Base-by-base conservation (phyloP, 2,888 invertebrate genomes). In the Calameuta filiformis region DNA sequence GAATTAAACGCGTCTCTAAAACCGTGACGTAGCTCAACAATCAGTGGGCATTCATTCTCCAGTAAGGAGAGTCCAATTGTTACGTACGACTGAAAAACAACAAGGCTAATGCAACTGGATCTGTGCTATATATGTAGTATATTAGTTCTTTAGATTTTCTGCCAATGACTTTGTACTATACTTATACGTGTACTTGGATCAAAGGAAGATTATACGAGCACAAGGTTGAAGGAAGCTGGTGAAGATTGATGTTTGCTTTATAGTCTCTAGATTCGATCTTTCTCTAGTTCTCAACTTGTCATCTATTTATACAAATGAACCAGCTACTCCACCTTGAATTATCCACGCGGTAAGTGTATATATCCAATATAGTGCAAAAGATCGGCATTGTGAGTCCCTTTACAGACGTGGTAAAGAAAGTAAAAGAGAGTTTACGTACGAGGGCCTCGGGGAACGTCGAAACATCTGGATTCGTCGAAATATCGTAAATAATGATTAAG, bases 21-120 rank as follows among this genome's bases (percentile, higher is more conserved):
- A 78, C 75, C 78, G 77, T 79, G 76, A 81, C 76, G 69, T 75
- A 73, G 74, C 30, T 37, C 73, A 77, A 83, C 81, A 83, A 83
- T 84, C 80, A 83, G 76, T 80, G 79, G 73, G 71, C 76, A 76
- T 78, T 78, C 78, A 76, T 75, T 68, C 74, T 11, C 31, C 33
- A 31, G 31, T 71, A 34, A 71, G 71, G 34, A 71, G 33, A 33
- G 71, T 56, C 71, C 78, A 78, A 81, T 82, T 83, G 79, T 80
- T 77, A 79, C 78, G 68, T 77, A 76, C 15, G 68, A 73, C 34
- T 77, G 69, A 68, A 79, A 79, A 71, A 73, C 73, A 23, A 56
- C 9, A 56, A 56, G 40, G 9, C 23, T 6, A 56, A 56, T 56
- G 23, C 40, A 56, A 56, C 56, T 56, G 56, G 56, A 56, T 56